phyloP scores from a whole-genome alignment of 2,888 invertebrate genomes.

The Agapostemon virescens region DNA sequence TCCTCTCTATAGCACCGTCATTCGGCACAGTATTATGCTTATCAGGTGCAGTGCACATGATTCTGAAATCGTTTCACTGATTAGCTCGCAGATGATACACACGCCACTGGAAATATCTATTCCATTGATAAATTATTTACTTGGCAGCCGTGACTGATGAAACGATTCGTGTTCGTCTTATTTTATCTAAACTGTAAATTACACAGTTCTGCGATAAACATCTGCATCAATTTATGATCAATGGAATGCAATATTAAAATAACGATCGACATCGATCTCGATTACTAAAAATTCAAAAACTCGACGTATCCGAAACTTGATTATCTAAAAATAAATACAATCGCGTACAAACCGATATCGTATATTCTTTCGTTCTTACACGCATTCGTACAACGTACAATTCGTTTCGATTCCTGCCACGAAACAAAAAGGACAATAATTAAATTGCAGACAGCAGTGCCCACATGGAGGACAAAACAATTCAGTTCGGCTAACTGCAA shows the following conservation, averaged over 20 bases:
- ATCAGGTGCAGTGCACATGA: background rate
- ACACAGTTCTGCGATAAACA: background rate
- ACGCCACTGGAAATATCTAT: background rate
- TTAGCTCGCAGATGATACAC: background rate
- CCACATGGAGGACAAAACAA: background rate
- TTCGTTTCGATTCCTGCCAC: no score
- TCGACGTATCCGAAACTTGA: background rate
- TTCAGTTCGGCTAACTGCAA: background rate
- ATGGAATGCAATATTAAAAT: background rate
- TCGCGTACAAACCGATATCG: background rate
- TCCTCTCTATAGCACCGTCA: no score
- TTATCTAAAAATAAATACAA: background rate
- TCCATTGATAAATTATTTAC: constrained; percentile 1
- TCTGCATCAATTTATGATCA: background rate
- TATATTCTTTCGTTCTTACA: background rate
- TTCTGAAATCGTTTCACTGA: background rate
- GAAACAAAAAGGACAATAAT: no score
- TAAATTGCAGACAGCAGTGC: background rate
- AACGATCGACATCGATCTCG: background rate
- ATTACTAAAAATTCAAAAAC: background rate
- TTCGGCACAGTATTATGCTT: background rate
- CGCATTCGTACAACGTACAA: background rate
- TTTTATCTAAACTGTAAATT: background rate
- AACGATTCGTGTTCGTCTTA: background rate
- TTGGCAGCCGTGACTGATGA: background rate